Percentiles rank a stretch among this genome's conserved stretches.
phyloP scores from a whole-genome alignment of 2,797 vertebrate genomes.

The Brachyalestes nurse region DNA sequence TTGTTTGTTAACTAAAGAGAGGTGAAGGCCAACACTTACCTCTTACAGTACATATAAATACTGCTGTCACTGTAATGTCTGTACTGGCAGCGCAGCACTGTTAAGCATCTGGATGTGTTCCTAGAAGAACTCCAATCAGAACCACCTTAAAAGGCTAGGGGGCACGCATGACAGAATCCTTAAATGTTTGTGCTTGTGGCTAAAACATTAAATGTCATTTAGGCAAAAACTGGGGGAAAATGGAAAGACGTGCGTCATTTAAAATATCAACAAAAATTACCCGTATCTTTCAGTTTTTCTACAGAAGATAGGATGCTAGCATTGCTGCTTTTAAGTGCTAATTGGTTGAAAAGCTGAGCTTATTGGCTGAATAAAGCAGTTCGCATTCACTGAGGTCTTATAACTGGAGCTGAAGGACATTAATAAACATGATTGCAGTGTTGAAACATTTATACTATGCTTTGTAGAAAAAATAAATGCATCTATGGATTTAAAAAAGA shows the following conservation, averaged over 20 bases:
- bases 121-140: neutral
- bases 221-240: too few species aligned
- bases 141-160: too few species aligned
- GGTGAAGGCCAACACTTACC: neutral
- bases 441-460: neutral
- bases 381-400: neutral
- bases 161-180: too few species aligned
- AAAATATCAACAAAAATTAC: too few species aligned
- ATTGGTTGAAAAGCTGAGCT: neutral
- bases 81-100: neutral
- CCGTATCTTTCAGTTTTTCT: too few species aligned
- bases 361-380: too few species aligned
- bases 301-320: too few species aligned
- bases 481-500: neutral
- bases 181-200: too few species aligned
- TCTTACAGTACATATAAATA: neutral
- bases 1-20: neutral
- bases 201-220: too few species aligned
- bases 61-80: neutral
- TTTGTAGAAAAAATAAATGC: neutral
- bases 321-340: neutral
- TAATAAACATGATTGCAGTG: neutral
- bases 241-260: too few species aligned
- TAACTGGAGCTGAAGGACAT: neutral
- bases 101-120: neutral